Evolutionary conservation across 2,113 vertebrate genomes (phyloP), one percentile per base, ranked within the genome.

Genomic region (Coracopsis vasa): DNA sequence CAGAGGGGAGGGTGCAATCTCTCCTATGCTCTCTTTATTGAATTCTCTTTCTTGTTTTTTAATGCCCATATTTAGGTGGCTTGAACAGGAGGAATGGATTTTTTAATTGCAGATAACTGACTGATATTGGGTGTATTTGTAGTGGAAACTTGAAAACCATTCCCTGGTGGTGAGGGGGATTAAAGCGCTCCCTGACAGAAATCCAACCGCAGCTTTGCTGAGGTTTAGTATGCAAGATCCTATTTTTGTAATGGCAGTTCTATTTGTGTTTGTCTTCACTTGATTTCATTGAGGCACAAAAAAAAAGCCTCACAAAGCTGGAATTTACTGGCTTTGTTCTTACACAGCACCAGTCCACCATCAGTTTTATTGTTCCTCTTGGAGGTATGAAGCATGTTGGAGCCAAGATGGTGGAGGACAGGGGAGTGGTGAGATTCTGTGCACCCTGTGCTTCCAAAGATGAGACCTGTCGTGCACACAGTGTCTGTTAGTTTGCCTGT

Each of bases 61-160:
- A 81, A 69, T 60, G 53, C 44, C 29, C 35, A 8, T 37, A 67
- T 71, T 92, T 86, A 90, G 79, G 54, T 84, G 60, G 20, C 42
- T 83, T 64, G 72, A 83, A 35, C 14, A n/a, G 69, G 31, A 84
- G 90, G 80, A 75, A 92, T 95, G 54, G 82, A 66, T 58, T 95
- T 92, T 94, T 92, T 33, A 93, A 91, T 88, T 95, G 93, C 83
- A 87, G 60, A 51, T 79, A 67, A 79, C 77, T 79, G 80, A 64
- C 53, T 85, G 87, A 61, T 92, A 87, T 62, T 77, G 35, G 80
- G 28, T 47, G 13, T 86, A 54, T 85, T 85, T 94, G 54, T 89
- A 61, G 44, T 72, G 70, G 73, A 87, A 92, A 85, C 54, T 44
- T 71, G 77, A 41, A 72, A 92, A 82, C 47, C 65, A 8, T 70